Percentiles rank a stretch among this genome's conserved stretches.
These are phyloP conservation scores for Blastobasis adustella DNA, from an alignment of 2,888 invertebrate species.

Conservation along the genomic window DNA sequence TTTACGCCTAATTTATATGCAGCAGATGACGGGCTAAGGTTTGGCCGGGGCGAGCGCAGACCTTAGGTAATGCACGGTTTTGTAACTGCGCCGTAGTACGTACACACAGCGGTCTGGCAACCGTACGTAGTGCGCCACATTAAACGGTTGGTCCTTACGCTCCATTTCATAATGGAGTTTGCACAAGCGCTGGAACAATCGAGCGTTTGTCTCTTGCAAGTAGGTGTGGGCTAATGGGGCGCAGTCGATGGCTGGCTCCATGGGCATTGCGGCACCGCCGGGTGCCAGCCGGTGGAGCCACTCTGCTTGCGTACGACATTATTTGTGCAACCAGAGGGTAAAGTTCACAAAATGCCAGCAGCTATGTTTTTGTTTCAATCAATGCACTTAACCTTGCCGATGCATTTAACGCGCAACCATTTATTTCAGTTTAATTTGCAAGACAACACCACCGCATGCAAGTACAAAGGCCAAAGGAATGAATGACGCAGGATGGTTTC, in stretches of 20 bases:
- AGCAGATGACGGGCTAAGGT: constrained; percentile 26
- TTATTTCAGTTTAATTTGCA: constrained; percentile 8
- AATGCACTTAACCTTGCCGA: constrained; percentile 6
- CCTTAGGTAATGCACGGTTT: constrained; percentile 48
- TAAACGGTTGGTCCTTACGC: constrained; percentile 45
- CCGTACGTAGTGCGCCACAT: constrained; percentile 40
- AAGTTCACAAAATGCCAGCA: constrained; percentile 3
- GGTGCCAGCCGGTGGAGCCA: too few species aligned
- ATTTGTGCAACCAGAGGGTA: not conserved
- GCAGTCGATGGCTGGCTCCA: constrained; percentile 6
- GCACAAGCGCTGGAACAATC: constrained; percentile 49
- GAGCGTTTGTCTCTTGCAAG: constrained; percentile 39
- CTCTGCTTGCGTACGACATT: too few species aligned
- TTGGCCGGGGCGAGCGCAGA: constrained; percentile 17
- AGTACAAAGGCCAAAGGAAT: constrained; percentile 50
- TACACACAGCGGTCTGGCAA: constrained; percentile 44
- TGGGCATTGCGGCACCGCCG: not conserved
- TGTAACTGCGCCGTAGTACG: constrained; percentile 43
- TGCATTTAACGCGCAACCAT: constrained; percentile 2
- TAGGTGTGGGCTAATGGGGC: constrained; percentile 21
- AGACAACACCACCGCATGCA: constrained; percentile 30
- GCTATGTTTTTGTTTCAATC: constrained; percentile 3
- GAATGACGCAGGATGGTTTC: constrained; percentile 69
- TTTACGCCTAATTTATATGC: constrained; percentile 44
- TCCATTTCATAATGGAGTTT: constrained; percentile 62